These are phyloP conservation scores for Pluvianellus socialis DNA, from an alignment of 2,113 vertebrate species.

Conservation along the genomic window DNA sequence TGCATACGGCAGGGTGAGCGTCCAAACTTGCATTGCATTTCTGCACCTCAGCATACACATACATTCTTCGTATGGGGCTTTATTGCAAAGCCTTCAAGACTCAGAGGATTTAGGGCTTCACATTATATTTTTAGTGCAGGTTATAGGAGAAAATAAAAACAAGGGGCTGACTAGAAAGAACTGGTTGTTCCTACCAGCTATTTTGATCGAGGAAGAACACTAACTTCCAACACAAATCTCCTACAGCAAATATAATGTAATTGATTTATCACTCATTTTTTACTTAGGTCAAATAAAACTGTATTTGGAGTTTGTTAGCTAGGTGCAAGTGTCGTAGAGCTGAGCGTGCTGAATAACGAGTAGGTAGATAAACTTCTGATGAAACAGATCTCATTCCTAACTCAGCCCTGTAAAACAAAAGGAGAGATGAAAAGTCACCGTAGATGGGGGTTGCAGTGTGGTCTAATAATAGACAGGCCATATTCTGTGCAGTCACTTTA, in stretches of 20 bases:
- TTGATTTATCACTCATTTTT: constrained; percentile 19
- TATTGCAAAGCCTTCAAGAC: not conserved
- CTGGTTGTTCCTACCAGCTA: not conserved
- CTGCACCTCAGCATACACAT: not conserved
- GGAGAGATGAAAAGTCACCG: not conserved
- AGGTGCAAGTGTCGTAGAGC: not conserved
- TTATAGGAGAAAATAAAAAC: constrained; percentile 15
- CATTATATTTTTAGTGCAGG: constrained; percentile 18
- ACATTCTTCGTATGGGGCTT: not conserved
- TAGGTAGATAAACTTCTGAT: not conserved
- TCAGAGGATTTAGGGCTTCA: constrained; percentile 1
- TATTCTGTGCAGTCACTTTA: not conserved
- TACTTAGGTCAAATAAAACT: not conserved
- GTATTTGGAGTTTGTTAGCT: not conserved
- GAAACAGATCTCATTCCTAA: not conserved
- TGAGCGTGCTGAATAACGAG: not conserved
- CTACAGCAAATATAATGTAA: not conserved
- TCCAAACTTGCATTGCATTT: not conserved
- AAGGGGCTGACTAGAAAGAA: not conserved
- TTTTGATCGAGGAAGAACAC: not conserved
- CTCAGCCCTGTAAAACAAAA: not conserved
- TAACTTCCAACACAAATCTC: not conserved
- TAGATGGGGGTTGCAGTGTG: not conserved
- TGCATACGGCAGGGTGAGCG: not conserved
- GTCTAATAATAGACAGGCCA: not conserved